Evolutionary conservation across 2,113 vertebrate species (phyloP).

Genomic region (Numenius arquata): DNA sequence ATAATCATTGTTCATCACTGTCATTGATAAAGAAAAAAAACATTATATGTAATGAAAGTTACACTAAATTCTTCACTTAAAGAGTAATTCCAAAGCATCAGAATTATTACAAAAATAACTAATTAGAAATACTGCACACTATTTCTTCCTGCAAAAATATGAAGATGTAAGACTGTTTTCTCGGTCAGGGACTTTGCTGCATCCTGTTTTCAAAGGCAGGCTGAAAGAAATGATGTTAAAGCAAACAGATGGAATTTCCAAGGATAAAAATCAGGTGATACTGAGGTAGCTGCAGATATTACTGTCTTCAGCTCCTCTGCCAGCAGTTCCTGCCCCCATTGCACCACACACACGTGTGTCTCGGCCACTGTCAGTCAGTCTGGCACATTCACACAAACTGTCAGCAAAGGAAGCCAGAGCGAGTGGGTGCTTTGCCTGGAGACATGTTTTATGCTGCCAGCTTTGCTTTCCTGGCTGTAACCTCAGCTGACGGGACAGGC

Average conservation of each 20-base stretch:
- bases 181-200: not conserved
- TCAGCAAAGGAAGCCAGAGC: not conserved
- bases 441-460: not conserved
- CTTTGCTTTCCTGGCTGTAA: not conserved
- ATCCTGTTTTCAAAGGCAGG: not conserved
- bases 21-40: not conserved
- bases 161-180: not conserved
- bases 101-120: not conserved
- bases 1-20: not conserved
- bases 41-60: not conserved
- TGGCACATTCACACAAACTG: not conserved
- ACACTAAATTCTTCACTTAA: not conserved
- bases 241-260: not conserved
- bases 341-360: rapidly evolving
- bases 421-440: not conserved
- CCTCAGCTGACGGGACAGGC: not conserved
- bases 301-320: not conserved
- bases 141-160: not conserved
- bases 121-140: not conserved
- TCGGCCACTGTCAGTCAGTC: not conserved
- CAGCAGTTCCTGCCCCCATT: not conserved
- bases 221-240: not conserved
- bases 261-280: not conserved
- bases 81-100: not conserved
- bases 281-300: not conserved